Percentiles rank a stretch among this genome's conserved stretches.
These are phyloP conservation scores for Parasteatoda tepidariorum DNA, from an alignment of 1,140 invertebrate genomes.

Conservation along the genomic window DNA sequence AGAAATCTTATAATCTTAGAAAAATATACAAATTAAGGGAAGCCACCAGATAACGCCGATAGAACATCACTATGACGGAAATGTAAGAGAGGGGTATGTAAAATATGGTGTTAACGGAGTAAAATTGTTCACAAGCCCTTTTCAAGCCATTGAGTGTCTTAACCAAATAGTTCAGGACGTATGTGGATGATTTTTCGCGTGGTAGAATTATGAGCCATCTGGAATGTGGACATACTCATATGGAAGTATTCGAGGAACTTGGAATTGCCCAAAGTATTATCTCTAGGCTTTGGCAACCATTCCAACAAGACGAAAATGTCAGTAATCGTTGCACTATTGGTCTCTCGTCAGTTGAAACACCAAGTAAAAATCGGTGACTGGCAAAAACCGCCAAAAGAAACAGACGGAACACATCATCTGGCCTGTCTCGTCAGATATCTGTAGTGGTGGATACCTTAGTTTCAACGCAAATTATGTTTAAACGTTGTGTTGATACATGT, in stretches of 20 bases:
- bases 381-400: neutral
- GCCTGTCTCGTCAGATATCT: neutral
- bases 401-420: neutral
- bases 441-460: neutral
- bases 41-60: too few species aligned
- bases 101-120: too few species aligned
- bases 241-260: neutral
- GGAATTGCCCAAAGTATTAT: neutral
- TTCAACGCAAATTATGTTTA: neutral
- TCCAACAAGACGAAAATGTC: neutral
- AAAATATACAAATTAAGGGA: too few species aligned
- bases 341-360: neutral
- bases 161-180: too few species aligned
- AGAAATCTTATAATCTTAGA: too few species aligned
- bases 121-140: neutral
- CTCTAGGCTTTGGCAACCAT: neutral
- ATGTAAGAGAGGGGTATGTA: too few species aligned
- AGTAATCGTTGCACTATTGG: neutral
- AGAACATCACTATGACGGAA: too few species aligned
- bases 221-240: neutral
- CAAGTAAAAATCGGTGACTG: neutral
- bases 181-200: neutral
- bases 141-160: too few species aligned
- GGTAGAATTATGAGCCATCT: neutral
- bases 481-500: neutral